These are phyloP conservation scores for Lepidonotus clava DNA, from an alignment of 2,888 invertebrate species.

Conservation along the genomic window DNA sequence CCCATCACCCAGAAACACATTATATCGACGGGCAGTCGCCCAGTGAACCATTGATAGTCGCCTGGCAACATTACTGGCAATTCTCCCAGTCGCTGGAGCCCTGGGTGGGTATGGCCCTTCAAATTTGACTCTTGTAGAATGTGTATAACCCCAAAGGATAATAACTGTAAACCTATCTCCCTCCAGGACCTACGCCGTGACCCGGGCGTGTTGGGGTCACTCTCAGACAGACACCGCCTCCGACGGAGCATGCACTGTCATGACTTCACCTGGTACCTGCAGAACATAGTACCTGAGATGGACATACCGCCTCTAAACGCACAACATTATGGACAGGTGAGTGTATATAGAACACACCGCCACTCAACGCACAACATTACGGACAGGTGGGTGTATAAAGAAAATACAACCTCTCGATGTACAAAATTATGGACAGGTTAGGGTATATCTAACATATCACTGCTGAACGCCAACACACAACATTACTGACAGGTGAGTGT, in stretches of 20 bases:
- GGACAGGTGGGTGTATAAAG: neutral
- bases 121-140: too few relatives aligned
- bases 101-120: too few relatives aligned
- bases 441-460: neutral
- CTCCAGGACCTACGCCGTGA: slow-evolving; percentile 33
- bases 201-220: slow-evolving; percentile 15
- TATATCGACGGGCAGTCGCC: too few relatives aligned
- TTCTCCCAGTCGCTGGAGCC: too few relatives aligned
- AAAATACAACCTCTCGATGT: slow-evolving; percentile 13
- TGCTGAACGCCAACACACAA: neutral
- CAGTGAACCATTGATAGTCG: too few relatives aligned
- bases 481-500: neutral
- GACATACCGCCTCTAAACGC: slow-evolving; percentile 54
- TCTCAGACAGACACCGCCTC: slow-evolving; percentile 3
- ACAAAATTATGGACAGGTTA: slow-evolving; percentile 56
- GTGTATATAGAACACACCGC: neutral
- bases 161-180: too few relatives aligned
- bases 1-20: too few relatives aligned
- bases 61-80: too few relatives aligned
- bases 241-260: slow-evolving; percentile 50
- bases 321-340: slow-evolving; percentile 57
- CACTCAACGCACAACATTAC: neutral
- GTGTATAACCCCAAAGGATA: too few relatives aligned
- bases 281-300: slow-evolving; percentile 54
- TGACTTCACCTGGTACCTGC: slow-evolving; percentile 57